Conservation (phyloP, 2,797 vertebrate genomes). For the Aphelocoma californica region DNA sequence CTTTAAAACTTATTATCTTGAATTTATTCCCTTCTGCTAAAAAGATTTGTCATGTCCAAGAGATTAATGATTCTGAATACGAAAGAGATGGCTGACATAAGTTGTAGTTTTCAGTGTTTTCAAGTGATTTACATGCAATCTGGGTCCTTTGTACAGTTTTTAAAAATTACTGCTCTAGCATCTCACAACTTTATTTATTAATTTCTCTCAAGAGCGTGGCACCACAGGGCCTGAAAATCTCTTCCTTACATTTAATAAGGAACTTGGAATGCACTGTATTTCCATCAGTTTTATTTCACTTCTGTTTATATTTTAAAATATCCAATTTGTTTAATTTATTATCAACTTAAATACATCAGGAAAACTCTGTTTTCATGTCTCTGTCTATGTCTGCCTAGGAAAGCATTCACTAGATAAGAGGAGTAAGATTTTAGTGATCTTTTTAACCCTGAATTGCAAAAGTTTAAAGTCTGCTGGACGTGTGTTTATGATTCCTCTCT, state of each 20-base stretch:
- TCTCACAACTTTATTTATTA: background rate
- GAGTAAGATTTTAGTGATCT: background rate
- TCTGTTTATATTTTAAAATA: background rate
- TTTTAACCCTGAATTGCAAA: background rate
- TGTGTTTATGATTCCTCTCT: background rate
- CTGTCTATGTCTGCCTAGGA: background rate
- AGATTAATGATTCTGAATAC: slow-evolving; percentile 69
- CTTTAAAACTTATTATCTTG: slow-evolving; percentile 71
- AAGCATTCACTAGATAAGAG: background rate
- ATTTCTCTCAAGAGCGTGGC: background rate
- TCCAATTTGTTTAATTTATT: background rate
- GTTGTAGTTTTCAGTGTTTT: slow-evolving; percentile 50
- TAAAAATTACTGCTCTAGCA: background rate
- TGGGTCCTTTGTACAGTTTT: background rate
- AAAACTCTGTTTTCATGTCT: background rate
- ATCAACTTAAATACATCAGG: background rate
- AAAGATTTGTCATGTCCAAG: slow-evolving; percentile 72
- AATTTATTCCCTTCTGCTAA: slow-evolving; percentile 69
- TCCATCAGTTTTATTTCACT: background rate
- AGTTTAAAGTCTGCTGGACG: background rate
- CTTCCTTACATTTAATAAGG: background rate
- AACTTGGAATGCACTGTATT: background rate
- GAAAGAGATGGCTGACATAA: slow-evolving; percentile 58
- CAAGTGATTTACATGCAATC: slow-evolving; percentile 39
- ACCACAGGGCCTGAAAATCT: background rate